Evolutionary conservation across 2,797 vertebrate genomes (phyloP), one percentile per base, ranked within the genome.

Genomic region (Melanotaenia pygmaea): DNA sequence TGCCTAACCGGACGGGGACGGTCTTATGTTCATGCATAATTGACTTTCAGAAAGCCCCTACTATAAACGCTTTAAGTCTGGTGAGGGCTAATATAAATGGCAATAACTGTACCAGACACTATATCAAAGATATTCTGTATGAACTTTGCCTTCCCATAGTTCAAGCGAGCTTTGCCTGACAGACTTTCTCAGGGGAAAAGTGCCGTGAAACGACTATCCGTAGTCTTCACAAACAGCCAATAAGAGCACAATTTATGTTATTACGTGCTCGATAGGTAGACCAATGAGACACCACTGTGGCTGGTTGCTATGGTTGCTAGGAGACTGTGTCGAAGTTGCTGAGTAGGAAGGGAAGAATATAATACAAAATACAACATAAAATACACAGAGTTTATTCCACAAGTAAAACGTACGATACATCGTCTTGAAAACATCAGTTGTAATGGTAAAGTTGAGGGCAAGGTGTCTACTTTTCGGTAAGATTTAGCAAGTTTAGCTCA

Each of bases 371-470:
- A 38, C 0, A 18, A 13, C 10, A n/a, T 7, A 13, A 18, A 70
- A 26, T 9, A 10, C 24, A 26, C 14, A 2, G 20, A 3, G 60
- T 24, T 32, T 43, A 40, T 35, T 28, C 5, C 51, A 12, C 24
- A 32, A 45, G n/a, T 26, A 10, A 47, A 57, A 2, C 13, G 6
- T 30, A 18, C 8, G 3, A 5, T 2, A 1, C 1, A 13, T 54
- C 11, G 30, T 47, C 26, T 22, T 35, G n/a, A 64, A 38, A n/a
- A 3, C 30, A 0, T 37, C 12, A 1, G 0, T 2, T 16, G 6
- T 26, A 0, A 95, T 95, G 94, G 94, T 94, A 87, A 95, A 94
- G 72, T 59, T 95, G 72, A 91, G 95, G 76, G 91, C 94, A 26
- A 89, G 88, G 34, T 95, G 94, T 84, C 81, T 95, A 72, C 72